Base-by-base conservation (phyloP, 2,797 vertebrate genomes). In the Alauda arvensis region DNA sequence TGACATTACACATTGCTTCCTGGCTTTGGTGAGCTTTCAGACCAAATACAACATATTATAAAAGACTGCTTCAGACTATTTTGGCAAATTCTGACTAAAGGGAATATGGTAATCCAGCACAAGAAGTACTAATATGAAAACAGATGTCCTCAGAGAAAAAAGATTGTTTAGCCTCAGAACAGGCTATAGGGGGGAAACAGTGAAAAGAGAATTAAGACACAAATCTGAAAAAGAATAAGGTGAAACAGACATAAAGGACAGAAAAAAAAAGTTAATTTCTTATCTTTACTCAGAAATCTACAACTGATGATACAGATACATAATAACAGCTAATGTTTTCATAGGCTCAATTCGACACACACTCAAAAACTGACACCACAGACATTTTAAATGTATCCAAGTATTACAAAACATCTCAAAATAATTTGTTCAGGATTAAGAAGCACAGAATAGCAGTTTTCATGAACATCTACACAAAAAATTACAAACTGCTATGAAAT, bases 131-230 rank as follows among this genome's bases (percentile, higher is more conserved):
- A 26, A 31, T 14, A 53, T 3, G 18, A 72, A 88, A 86, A 55
- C 2, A 85, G 21, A 59, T 1, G 2, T 46, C 8, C 29, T n/a
- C 43, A 46, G 21, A 55, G 13, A 24, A 77, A 68, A 60, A 49
- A 29, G 7, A 7, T 18, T 37, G 11, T 28, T 83, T 19, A 51
- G 37, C 8, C 23, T 81, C 28, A 52, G 23, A 45, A 60, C 29
- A 45, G 14, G 12, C 25, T 40, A 51, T 2, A 16, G 1, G 19
- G 2, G 2, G 12, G 6, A 77, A 78, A 65, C 0, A 1, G 21
- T 8, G 9, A 66, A 53, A 68, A 83, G 46, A 46, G 5, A 46
- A 66, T 9, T 10, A 79, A 75, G 34, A 76, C 6, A 42, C 7
- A 10, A 6, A 49, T 10, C 0, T 53, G 26, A 71, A 83, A 70